A percentile compares a stretch with the other conserved stretches of the same genome.
Conservation (phyloP, 2,797 vertebrate species). For the Aeoliscus strigatus region DNA sequence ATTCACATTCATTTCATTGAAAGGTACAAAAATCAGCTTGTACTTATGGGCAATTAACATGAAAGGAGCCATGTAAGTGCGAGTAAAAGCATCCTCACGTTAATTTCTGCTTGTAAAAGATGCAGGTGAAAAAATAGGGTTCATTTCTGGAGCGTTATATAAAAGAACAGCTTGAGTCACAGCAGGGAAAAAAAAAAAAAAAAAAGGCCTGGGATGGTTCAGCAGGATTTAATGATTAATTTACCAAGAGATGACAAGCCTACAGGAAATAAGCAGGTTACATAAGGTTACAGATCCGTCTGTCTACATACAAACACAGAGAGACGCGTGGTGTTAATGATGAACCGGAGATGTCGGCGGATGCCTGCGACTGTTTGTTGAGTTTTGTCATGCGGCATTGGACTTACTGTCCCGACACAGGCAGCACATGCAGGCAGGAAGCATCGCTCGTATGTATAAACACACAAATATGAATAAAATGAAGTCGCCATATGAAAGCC, state of each 20-base stretch:
- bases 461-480: constrained; percentile 8
- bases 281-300: constrained; percentile 55
- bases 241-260: constrained; percentile 61
- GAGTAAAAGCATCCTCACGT: not conserved
- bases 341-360: constrained; percentile 34
- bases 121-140: constrained; percentile 1
- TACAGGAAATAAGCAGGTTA: constrained; percentile 50
- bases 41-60: not conserved
- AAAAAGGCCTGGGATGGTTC: constrained; percentile 36
- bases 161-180: constrained; percentile 54
- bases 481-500: too few species aligned
- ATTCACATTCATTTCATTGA: constrained; percentile 26
- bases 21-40: constrained; percentile 5
- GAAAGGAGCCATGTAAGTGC: too few species aligned
- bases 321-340: constrained; percentile 40
- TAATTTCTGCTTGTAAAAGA: not conserved
- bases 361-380: not conserved
- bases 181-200: constrained; percentile 45
- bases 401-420: constrained; percentile 2
- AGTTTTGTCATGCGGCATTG: constrained; percentile 13
- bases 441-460: constrained; percentile 10
- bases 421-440: constrained; percentile 7
- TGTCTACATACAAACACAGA: constrained; percentile 18
- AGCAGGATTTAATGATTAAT: constrained; percentile 65
- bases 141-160: constrained; percentile 33